Evolutionary conservation across 1,140 invertebrate genomes (phyloP).

Genomic region (Philopotamus ludificatus): DNA sequence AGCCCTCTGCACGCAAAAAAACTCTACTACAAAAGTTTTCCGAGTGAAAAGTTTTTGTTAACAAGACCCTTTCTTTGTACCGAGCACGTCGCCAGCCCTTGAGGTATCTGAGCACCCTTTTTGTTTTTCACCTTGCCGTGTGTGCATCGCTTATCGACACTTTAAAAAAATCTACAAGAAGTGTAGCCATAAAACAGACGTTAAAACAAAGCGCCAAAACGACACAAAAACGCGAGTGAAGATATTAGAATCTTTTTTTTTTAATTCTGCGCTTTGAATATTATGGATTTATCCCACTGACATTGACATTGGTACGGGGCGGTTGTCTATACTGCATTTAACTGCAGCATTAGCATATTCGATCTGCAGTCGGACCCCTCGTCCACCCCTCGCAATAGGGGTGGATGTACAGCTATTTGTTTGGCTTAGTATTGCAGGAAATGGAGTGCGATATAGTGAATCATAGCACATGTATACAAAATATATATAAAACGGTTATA

Average conservation of each 20-base stretch:
- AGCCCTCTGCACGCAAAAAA: slow-evolving; percentile 27
- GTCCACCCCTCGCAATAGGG: background rate
- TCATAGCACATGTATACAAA: background rate
- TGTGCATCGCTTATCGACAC: slow-evolving; percentile 9
- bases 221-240: too few species aligned
- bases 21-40: slow-evolving; percentile 34
- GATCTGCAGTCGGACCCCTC: slow-evolving; percentile 27
- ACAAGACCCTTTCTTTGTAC: slow-evolving; percentile 35
- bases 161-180: background rate
- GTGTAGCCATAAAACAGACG: background rate
- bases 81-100: slow-evolving; percentile 31
- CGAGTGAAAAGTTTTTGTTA: slow-evolving; percentile 39
- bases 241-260: too few species aligned
- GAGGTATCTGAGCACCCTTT: slow-evolving; percentile 25
- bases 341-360: slow-evolving; percentile 37
- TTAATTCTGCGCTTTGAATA: too few species aligned
- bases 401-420: slow-evolving; percentile 1
- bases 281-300: slow-evolving; percentile 35
- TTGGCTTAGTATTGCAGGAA: background rate
- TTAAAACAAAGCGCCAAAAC: too few species aligned
- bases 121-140: slow-evolving; percentile 25
- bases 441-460: background rate
- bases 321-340: slow-evolving; percentile 15
- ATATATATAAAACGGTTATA: too few species aligned
- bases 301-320: slow-evolving; percentile 30